Base-by-base conservation (phyloP, 2,797 vertebrate species). In the Ispidina lecontei region DNA sequence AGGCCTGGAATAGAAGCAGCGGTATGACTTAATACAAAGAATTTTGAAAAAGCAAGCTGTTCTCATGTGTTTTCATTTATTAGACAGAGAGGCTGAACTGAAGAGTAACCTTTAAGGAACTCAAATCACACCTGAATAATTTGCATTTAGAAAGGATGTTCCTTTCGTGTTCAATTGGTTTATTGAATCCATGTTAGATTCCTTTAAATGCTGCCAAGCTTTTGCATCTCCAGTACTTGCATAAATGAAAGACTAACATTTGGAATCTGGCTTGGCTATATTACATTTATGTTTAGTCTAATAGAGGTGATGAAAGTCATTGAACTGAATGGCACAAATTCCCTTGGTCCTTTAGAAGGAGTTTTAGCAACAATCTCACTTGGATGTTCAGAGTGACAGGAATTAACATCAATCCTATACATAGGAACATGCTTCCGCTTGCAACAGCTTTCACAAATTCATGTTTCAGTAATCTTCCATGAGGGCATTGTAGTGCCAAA, bases 171-270 rank as follows among this genome's bases (percentile, higher is more conserved):
- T 95, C 94, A 93, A 31, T 84, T 59, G 49, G 93, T 92, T 95
- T 95, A 86, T 60, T 75, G 91, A 94, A 91, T 96, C 90, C 10
- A 3, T 79, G 84, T 79, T 69, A 93, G 96, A 87, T 90, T 88
- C 81, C 79, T 93, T 91, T 91, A 91, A 96, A 77, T 86, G 93
- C 92, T 95, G 86, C 81, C 71, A 67, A 83, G 73, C 87, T 93
- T 96, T 97, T 95, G 92, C 93, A 94, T 92, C 90, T 77, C 78
- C 76, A 87, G 69, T 94, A 90, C 86, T 96, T 95, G 56, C 92
- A 92, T 97, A 97, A 97, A 97, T 96, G 89, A 95, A 94, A 96
- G 87, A 75, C 92, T 95, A 97, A 97, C 71, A 94, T 96, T 96
- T 96, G 97, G 97, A 97, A 97, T 97, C 92, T 95, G 56, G 31